Conservation (phyloP, 2,113 vertebrate species). For the Microtus ochrogaster region DNA sequence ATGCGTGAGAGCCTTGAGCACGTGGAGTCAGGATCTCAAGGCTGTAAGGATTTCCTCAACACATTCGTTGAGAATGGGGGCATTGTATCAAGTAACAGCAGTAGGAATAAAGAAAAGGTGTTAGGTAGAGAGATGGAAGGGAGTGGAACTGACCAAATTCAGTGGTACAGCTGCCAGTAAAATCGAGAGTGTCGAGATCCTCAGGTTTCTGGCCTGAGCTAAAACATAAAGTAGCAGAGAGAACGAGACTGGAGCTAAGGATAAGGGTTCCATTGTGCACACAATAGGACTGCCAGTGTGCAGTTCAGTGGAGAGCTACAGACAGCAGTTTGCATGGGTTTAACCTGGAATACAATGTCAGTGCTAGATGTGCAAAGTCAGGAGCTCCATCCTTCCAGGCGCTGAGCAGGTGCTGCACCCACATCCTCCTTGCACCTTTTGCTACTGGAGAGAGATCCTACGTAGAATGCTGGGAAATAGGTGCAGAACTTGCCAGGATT, state of each 20-base stretch:
- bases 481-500: not conserved
- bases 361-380: not conserved
- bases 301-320: not conserved
- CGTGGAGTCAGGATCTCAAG: accelerated
- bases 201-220: not conserved
- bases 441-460: not conserved
- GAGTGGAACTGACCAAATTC: not conserved
- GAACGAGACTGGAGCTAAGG: not conserved
- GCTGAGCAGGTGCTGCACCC: not conserved
- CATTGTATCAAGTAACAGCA: not conserved
- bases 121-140: not conserved
- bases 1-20: not conserved
- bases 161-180: not conserved
- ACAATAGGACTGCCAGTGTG: not conserved
- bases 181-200: not conserved
- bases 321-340: not conserved
- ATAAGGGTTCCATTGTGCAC: not conserved
- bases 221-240: not conserved
- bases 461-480: not conserved
- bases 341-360: not conserved
- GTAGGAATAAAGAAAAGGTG: not conserved
- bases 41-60: accelerated
- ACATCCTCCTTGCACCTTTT: not conserved
- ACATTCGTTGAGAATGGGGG: no score
- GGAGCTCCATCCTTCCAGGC: not conserved